phyloP scores from a whole-genome alignment of 2,888 invertebrate genomes.

The Muschampia plurimacula region DNA sequence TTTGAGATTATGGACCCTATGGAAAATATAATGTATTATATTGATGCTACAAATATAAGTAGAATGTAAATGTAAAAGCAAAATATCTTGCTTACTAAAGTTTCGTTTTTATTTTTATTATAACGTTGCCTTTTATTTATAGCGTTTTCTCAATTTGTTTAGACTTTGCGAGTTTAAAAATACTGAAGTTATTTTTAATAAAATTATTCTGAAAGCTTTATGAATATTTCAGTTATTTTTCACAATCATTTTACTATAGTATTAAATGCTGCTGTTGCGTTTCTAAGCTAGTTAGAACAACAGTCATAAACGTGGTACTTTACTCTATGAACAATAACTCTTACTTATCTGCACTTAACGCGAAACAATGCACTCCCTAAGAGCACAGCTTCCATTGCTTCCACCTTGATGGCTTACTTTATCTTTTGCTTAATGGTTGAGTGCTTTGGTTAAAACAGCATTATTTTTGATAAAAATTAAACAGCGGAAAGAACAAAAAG shows the following conservation, averaged over 20 bases:
- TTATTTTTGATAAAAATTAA: conserved; percentile 10
- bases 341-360: conserved; percentile 37
- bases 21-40: too few relatives aligned
- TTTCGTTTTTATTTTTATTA: neutral
- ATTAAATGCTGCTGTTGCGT: neutral
- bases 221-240: neutral
- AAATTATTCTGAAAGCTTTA: neutral
- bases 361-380: conserved; percentile 24
- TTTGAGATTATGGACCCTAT: too few relatives aligned
- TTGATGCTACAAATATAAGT: too few relatives aligned
- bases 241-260: neutral
- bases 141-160: neutral
- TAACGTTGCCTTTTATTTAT: neutral
- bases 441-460: conserved; percentile 8
- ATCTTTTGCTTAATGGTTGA: conserved; percentile 32
- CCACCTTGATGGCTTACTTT: conserved; percentile 32
- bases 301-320: neutral
- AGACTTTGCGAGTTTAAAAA: neutral
- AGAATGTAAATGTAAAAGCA: too few relatives aligned
- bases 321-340: conserved; percentile 24
- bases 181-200: too few relatives aligned
- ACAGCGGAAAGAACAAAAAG: neutral
- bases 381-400: conserved; percentile 13
- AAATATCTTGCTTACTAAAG: too few relatives aligned
- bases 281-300: conserved; percentile 1